Percentiles rank a stretch among this genome's conserved stretches.
phyloP scores from a whole-genome alignment of 1,140 invertebrate species.

The Rhynchophorus ferrugineus region DNA sequence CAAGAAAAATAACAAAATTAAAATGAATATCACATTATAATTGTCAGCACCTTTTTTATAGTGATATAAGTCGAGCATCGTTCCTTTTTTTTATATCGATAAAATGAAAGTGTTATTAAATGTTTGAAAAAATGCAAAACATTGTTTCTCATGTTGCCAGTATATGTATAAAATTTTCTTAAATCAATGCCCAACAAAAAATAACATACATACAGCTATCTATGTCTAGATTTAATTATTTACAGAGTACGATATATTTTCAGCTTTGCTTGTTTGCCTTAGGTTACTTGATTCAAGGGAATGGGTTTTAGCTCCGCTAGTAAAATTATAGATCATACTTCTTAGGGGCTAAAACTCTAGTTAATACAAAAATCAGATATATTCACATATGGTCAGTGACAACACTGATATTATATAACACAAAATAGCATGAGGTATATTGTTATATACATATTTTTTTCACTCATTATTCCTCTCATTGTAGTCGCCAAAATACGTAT shows the following conservation, averaged over 20 bases:
- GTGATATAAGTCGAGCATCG: slow-evolving; percentile 25
- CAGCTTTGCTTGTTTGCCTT: slow-evolving; percentile 1
- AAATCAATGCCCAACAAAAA: slow-evolving; percentile 34
- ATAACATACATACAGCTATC: slow-evolving; percentile 33
- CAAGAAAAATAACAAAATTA: slow-evolving; percentile 37
- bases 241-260: slow-evolving; percentile 6
- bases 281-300: not conserved
- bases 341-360: not conserved
- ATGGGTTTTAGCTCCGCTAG: not conserved
- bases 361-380: not conserved
- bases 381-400: slow-evolving; percentile 6
- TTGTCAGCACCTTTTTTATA: slow-evolving; percentile 36
- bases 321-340: not conserved
- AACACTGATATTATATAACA: slow-evolving; percentile 23
- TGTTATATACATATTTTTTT: slow-evolving; percentile 23
- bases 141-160: slow-evolving; percentile 10
- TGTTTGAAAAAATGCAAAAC: slow-evolving; percentile 3
- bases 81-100: not conserved
- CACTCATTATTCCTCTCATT: too few relatives aligned
- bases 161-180: slow-evolving; percentile 23
- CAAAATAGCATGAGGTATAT: slow-evolving; percentile 29
- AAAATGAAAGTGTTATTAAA: not conserved
- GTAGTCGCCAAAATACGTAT: too few relatives aligned
- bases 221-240: slow-evolving; percentile 22
- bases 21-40: slow-evolving; percentile 37